These are phyloP conservation scores for Trypoxylon attenuatum DNA, from an alignment of 2,888 invertebrate species.

Conservation along the genomic window DNA sequence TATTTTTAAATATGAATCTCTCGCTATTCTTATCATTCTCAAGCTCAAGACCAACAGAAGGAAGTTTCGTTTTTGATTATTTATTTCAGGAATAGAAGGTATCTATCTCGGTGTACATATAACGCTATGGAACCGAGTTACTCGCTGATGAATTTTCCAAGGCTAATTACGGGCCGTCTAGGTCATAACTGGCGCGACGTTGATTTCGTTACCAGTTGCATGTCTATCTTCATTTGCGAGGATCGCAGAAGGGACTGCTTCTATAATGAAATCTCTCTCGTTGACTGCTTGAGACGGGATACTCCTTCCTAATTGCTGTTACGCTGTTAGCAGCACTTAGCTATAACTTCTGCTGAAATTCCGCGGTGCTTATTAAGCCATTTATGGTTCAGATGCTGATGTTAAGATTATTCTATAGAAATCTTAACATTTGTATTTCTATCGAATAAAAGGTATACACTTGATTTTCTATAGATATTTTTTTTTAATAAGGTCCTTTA, in stretches of 20 bases:
- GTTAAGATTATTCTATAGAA: too few species aligned
- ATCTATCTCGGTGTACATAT: background rate
- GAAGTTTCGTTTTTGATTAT: background rate
- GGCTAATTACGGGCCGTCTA: conserved; percentile 14
- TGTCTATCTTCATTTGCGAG: background rate
- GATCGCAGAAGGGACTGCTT: background rate
- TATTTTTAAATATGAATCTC: conserved; percentile 59
- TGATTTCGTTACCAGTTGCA: conserved; percentile 4
- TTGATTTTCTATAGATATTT: too few species aligned
- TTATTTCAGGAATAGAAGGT: conserved; percentile 40
- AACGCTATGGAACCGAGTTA: background rate
- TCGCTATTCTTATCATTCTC: conserved; percentile 36
- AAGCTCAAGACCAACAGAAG: conserved; percentile 7
- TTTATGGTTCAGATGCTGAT: too few species aligned
- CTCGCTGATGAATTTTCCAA: conserved; percentile 18
- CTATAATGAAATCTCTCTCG: background rate
- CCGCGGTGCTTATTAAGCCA: too few species aligned
- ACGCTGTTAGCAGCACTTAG: too few species aligned
- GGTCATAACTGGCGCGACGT: background rate
- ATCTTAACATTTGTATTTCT: too few species aligned
- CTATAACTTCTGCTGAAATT: too few species aligned
- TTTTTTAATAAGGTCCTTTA: too few species aligned
- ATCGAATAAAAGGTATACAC: too few species aligned
- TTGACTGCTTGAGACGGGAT: too few species aligned
- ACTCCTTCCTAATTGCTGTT: too few species aligned